These are phyloP conservation scores for Paramormyrops kingsleyae DNA, from an alignment of 2,113 vertebrate genomes.

Conservation along the genomic window DNA sequence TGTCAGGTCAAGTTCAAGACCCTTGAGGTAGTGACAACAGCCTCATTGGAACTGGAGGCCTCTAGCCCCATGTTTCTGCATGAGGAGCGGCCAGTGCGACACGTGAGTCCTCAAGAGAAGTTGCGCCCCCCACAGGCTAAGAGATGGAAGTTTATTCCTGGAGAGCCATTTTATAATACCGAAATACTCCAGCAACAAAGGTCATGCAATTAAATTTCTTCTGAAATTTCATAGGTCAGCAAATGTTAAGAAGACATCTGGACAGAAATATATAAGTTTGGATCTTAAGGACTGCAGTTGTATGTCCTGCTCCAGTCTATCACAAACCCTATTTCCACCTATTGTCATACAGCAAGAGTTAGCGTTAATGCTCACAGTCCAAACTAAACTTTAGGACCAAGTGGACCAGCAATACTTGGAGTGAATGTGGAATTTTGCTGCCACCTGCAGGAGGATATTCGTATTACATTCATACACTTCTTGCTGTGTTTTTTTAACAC, in stretches of 20 bases:
- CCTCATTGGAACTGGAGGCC: constrained; percentile 46
- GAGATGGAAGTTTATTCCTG: not conserved
- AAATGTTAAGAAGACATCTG: not conserved
- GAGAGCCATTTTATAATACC: not conserved
- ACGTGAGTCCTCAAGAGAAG: constrained; percentile 50
- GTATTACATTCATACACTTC: not conserved
- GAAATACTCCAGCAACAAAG: not conserved
- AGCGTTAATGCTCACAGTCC: not conserved
- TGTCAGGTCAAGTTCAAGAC: constrained; percentile 56
- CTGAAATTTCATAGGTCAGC: too few relatives aligned
- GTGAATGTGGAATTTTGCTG: not conserved
- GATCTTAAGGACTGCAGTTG: not conserved
- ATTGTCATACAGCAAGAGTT: not conserved
- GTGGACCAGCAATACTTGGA: not conserved
- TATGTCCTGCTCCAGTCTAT: not conserved
- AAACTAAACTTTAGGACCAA: not conserved
- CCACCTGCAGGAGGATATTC: constrained; percentile 21
- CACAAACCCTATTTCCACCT: not conserved
- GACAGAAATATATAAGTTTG: not conserved
- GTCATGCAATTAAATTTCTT: not conserved
- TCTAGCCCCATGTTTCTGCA: constrained; percentile 54
- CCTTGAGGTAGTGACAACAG: constrained; percentile 48
- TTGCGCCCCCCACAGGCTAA: not conserved
- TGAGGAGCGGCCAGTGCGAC: constrained; percentile 49
- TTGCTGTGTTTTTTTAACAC: not conserved